Base-by-base conservation (phyloP, 2,888 invertebrate species). In the Omphaloscelis lunosa region DNA sequence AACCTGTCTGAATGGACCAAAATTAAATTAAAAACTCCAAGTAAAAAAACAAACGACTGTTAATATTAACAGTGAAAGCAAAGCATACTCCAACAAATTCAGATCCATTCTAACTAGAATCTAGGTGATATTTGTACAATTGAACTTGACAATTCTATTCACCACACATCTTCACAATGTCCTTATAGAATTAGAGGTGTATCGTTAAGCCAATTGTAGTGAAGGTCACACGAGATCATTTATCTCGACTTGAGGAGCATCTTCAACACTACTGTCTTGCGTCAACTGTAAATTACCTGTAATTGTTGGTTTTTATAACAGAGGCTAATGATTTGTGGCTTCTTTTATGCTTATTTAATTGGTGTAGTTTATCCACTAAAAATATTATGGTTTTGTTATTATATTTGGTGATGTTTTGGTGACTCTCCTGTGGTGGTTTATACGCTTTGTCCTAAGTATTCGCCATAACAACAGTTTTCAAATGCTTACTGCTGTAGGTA, bases 171-270 rank as follows among this genome's bases (percentile, higher is more conserved):
- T 65, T 3, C 34, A 62, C 59, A 34, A 67, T 53, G 70, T 45
- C 58, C n/a, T 39, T 58, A 69, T 29, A 59, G 7, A 58, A 51
- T 56, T 56, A 58, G 45, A 23, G 17, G 15, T 65, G 12, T 75
- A 69, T 78, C 15, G 79, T 81, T 75, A 63, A 72, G 68, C 41
- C 81, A 85, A 88, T 88, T 83, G 78, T 27, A 20, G 6, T 56
- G 77, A 88, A 87, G 89, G 89, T 59, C 81, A 66, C 23, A 34
- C 29, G 8, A 69, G 68, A 88, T 79, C 78, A 77, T 80, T 80
- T 85, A 79, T 85, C 75, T 77, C 51, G 39, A 58, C 58, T 45
- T 20, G 29, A 71, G 71, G 67, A 72, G 67, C 69, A 84, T 78
- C 67, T 76, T 56, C 53, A 59, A 53, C 61, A 77, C 73, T 58